These are phyloP conservation scores for Arctocebus calabarensis DNA, from an alignment of 2,797 vertebrate genomes.

Conservation along the genomic window DNA sequence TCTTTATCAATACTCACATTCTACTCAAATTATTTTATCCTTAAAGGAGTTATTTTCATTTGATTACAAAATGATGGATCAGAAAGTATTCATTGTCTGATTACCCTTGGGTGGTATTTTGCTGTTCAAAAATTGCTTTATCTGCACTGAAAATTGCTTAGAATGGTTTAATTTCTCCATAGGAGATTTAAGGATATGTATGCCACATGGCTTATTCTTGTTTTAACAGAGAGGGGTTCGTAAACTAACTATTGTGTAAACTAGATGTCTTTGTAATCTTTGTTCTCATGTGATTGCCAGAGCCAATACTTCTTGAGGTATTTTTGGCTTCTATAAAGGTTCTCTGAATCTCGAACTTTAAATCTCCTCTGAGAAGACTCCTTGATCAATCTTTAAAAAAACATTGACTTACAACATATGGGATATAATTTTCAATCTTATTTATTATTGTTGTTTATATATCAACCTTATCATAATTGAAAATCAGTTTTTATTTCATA, in stretches of 20 bases:
- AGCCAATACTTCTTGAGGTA: neutral
- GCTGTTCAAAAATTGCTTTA: neutral
- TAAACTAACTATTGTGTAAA: neutral
- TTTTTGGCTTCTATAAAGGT: neutral
- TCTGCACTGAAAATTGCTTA: neutral
- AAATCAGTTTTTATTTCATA: conserved; percentile 8
- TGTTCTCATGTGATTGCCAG: neutral
- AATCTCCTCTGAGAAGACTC: neutral
- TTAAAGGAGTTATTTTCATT: neutral
- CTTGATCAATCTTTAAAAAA: neutral
- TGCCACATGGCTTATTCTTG: neutral
- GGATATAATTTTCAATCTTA: neutral
- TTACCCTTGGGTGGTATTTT: neutral
- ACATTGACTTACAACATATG: neutral
- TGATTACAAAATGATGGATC: neutral
- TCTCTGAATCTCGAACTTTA: neutral
- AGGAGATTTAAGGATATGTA: neutral
- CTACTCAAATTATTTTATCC: neutral
- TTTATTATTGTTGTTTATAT: neutral
- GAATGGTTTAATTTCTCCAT: neutral
- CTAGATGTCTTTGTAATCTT: neutral
- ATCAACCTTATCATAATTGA: neutral
- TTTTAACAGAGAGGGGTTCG: neutral
- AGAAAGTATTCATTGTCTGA: neutral
- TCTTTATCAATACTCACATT: neutral